Evolutionary conservation across 2,113 vertebrate species (phyloP), one percentile per base, ranked within the genome.

Genomic region (Oxyura jamaicensis): DNA sequence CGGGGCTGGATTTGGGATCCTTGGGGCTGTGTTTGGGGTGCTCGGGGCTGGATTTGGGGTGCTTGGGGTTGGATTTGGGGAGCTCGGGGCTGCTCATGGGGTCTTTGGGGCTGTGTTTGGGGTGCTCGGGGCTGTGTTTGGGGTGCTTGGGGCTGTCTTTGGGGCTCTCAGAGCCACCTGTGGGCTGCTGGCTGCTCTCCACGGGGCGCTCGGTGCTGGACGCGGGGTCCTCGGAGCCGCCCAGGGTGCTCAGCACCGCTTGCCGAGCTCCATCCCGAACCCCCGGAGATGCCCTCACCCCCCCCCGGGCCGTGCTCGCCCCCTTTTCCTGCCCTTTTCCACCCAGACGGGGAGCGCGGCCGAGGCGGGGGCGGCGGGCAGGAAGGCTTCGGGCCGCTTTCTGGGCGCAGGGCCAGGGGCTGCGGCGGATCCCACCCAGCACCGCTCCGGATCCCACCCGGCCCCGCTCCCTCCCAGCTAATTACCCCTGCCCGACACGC

Each of bases 401-500:
- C 59, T 36, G n/a, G 23, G 59, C n/a, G 33, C 21, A 20, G 13
- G 13, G 14, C 59, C 59, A 35, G 23, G 22, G 21, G 9, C 22
- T 36, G 59, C 59, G n/a, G n/a, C n/a, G 59, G 33, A 62, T 36
- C 39, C 62, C 11, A 66, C 42, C 36, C 36, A 39, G 36, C 36
- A 39, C 36, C 36, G 36, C 36, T 39, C 36, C 36, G 36, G 36
- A 39, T 39, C 36, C 36, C 36, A 39, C 36, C 41, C 10, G 26
- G 26, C 25, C 63, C 39, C 39, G 25, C n/a, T n/a, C n/a, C n/a
- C n/a, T n/a, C n/a, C n/a, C n/a, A n/a, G n/a, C 41, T 97, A 96
- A 97, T 97, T 91, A 85, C 73, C 60, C 67, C 86, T 97, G 97
- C n/a, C n/a, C n/a, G n/a, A n/a, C n/a, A n/a, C 97, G 96, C 36